Evolutionary conservation across 2,797 vertebrate species (phyloP).

Genomic region (Brachyalestes nurse): DNA sequence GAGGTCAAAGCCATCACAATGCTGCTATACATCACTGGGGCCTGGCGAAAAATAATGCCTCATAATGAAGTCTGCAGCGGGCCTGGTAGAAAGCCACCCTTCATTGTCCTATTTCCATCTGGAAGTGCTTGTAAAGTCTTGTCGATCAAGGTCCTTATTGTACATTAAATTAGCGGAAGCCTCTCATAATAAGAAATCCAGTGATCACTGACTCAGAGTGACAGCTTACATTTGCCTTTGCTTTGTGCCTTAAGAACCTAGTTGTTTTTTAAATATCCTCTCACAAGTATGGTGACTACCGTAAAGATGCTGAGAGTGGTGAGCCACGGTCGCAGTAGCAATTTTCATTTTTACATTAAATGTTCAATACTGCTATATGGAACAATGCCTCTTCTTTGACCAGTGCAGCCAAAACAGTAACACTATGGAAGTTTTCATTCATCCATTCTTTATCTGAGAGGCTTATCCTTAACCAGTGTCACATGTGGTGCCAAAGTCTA

Average conservation of each 20-base stretch:
- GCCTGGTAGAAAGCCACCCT: neutral
- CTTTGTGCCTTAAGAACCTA: no score
- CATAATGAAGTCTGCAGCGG: slow-evolving; percentile 2
- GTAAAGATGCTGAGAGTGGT: no score
- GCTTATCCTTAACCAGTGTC: no score
- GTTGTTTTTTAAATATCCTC: neutral
- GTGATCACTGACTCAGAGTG: neutral
- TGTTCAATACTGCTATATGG: no score
- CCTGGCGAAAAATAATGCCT: slow-evolving; percentile 7
- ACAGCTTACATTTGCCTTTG: neutral
- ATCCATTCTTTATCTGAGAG: no score
- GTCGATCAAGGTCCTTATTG: slow-evolving; percentile 5
- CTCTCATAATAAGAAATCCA: neutral
- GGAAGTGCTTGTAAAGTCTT: neutral
- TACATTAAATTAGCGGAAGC: neutral
- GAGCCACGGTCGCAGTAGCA: no score
- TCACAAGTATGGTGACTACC: neutral
- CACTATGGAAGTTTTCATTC: no score
- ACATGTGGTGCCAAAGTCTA: no score
- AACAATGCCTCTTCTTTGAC: no score
- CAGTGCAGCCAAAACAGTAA: no score
- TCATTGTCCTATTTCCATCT: neutral
- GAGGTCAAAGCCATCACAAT: slow-evolving; percentile 7
- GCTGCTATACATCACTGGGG: neutral
- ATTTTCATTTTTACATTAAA: no score